Evolutionary conservation across 1,140 invertebrate genomes (phyloP), one percentile per base, ranked within the genome.

Genomic region (Grapholita molesta): DNA sequence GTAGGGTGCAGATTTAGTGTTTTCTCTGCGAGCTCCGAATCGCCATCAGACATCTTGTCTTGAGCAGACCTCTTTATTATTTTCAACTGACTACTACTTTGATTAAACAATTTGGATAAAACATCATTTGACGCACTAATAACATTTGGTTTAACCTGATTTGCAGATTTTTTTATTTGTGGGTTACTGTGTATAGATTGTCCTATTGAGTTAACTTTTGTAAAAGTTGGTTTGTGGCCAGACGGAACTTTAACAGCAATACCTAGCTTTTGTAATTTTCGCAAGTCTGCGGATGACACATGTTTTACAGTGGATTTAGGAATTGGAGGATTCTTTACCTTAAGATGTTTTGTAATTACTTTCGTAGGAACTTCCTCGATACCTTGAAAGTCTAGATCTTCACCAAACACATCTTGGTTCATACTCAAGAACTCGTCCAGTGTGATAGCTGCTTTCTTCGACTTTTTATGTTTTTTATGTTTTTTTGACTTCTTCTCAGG

Each of bases 371-470:
- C 83, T 82, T 92, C 88, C 72, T 91, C 86, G 70, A 89, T 78
- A 18, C 89, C 89, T 68, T 91, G 86, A 61, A 90, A 78, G 73
- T 90, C 84, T 42, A 91, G 67, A 69, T 78, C 86, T 76, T 91
- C 88, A 23, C 89, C 86, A 82, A 92, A 92, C 4, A 92, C 85
- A 75, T 92, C 90, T 75, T 87, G 88, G 68, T 92, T 90, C 90
- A 92, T 92, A 73, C 88, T 89, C 35, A 92, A 71, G 68, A 92
- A 92, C 66, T 92, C 85, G 74, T 91, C 85, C 4, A 92, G 76
- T 7, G 90, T 90, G 35, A 92, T 92, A 12, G 90, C 77, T 28
- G 82, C 67, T 68, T 90, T 91, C 68, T 91, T 91, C 0, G 85
- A 86, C 74, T 90, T 91, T 70, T 91, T 91, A 67, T 90, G 89